Evolutionary conservation across 2,888 invertebrate genomes (phyloP), one percentile per base, ranked within the genome.

Genomic region (Fragum fragum): DNA sequence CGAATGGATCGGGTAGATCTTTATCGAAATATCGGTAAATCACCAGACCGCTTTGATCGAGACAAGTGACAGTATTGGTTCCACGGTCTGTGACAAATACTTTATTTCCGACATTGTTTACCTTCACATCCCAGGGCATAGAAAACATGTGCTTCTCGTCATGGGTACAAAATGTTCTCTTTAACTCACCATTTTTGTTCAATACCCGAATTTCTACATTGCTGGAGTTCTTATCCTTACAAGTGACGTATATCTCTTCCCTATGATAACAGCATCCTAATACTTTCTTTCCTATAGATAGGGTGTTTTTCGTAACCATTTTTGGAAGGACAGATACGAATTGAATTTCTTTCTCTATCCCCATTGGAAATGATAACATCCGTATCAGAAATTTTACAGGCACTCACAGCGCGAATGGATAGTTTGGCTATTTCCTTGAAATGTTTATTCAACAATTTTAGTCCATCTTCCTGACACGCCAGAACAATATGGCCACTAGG

Each of bases 401-500:
- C 47, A 5, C 5, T 9, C 2, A 14, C 47, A 9, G 47, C 32
- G 3, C 32, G 32, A 9, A 36, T 36, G 3, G 32, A 9, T 36
- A 36, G 9, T 6, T 9, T 36, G 32, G 5, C 3, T 9, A 36
- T 3, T 36, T 36, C 32, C 9, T 36, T 36, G 32, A 6, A 36
- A 36, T 36, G 3, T 36, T 6, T 36, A 9, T 36, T 6, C 9
- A 57, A 9, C 9, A 36, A 36, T 36, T 36, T 36, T 9, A 36
- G 32, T 9, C 32, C 32, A 9, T 36, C 9, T 36, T 36, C 32
- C 1, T 2, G 23, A 57, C 57, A 57, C 2, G 57, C 57, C 3
- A 57, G 26, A 57, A 57, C 57, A 57, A 57, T 23, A 57, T 57
- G 57, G 23, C 57, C 57, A 23, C 26, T 57, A 5, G 57, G 57